Percentiles rank a stretch among this genome's conserved stretches.
Evolutionary conservation across 2,113 vertebrate genomes (phyloP).

Genomic region (Strix uralensis): DNA sequence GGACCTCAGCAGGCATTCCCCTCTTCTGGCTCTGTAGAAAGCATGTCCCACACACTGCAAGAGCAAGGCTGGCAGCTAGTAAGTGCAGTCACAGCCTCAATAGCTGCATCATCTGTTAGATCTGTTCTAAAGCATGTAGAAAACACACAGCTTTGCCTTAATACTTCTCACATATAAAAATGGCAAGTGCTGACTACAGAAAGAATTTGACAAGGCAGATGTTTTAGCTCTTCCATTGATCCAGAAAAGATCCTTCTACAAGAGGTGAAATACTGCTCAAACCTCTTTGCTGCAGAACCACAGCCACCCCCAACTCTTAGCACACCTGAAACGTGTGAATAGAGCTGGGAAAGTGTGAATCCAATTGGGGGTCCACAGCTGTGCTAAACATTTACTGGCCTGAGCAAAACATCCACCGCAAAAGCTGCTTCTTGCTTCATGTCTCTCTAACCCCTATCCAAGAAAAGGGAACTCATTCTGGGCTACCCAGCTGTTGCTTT

Average conservation of each 20-base stretch:
- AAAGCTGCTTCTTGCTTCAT: neutral
- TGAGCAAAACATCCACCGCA: neutral
- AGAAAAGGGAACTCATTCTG: neutral
- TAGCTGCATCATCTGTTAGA: neutral
- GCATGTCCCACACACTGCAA: neutral
- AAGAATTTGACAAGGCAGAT: slow-evolving; percentile 29
- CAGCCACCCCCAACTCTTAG: neutral
- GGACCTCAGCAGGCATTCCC: neutral
- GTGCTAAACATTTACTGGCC: neutral
- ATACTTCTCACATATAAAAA: neutral
- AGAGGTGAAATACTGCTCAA: neutral
- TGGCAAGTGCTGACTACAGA: neutral
- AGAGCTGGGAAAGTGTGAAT: neutral
- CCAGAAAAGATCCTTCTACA: slow-evolving; percentile 33
- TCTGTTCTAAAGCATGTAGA: neutral
- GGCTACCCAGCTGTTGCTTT: neutral
- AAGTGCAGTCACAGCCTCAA: neutral
- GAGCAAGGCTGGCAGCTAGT: neutral
- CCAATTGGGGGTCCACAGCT: neutral
- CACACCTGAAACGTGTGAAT: neutral
- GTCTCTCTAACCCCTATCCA: neutral
- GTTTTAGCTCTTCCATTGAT: neutral
- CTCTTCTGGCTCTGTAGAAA: neutral
- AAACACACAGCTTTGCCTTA: neutral
- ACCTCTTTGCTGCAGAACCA: neutral